A percentile compares a stretch with the other conserved stretches of the same genome.
These are phyloP conservation scores for Diarsia rubi DNA, from an alignment of 2,888 invertebrate genomes.

Conservation along the genomic window DNA sequence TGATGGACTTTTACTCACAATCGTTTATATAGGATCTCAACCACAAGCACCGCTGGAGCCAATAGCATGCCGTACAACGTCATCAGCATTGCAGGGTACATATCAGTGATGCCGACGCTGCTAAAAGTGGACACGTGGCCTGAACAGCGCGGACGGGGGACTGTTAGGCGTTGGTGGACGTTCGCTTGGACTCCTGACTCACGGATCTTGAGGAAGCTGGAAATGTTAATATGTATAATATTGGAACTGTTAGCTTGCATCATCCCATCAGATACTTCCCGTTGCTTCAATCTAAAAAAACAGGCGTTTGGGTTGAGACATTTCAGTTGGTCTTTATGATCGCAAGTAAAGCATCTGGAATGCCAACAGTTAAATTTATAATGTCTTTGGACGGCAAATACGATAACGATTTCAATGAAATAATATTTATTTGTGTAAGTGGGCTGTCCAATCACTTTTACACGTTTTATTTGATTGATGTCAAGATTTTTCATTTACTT, in stretches of 20 bases:
- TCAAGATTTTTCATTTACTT: background rate
- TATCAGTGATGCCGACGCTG: constrained; percentile 91
- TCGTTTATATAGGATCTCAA: constrained; percentile 80
- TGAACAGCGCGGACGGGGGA: constrained; percentile 91
- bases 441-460: background rate
- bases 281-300: too few species aligned
- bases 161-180: constrained; percentile 90
- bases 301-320: background rate
- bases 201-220: constrained; percentile 82
- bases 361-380: too few species aligned
- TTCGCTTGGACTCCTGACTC: constrained; percentile 90
- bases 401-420: background rate
- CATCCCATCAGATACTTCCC: too few species aligned
- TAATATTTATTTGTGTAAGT: background rate
- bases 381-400: background rate
- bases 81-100: constrained; percentile 89
- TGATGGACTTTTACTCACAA: constrained; percentile 74
- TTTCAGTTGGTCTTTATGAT: background rate
- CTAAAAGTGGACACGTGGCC: constrained; percentile 91
- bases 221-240: too few species aligned
- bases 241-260: too few species aligned
- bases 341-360: background rate
- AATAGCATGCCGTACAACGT: constrained; percentile 86
- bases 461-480: background rate
- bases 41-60: constrained; percentile 81